A percentile compares a stretch with the other conserved stretches of the same genome.
Evolutionary conservation across 2,113 vertebrate species (phyloP).

Genomic region (Catharus minimus): DNA sequence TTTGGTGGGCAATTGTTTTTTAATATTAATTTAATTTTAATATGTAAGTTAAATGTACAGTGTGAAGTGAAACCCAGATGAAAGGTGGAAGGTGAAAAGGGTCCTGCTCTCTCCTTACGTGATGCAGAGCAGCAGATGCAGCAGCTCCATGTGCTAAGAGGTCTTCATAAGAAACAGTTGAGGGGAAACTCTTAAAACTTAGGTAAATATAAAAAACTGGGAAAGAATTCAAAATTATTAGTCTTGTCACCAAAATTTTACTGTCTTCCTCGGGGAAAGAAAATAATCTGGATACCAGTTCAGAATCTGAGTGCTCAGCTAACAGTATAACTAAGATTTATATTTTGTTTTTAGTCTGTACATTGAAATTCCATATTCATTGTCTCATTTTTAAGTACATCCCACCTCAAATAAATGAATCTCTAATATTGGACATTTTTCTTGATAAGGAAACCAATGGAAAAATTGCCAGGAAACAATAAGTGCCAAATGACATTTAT

Average conservation of each 20-base stretch:
- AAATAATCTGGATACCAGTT: neutral
- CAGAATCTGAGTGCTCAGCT: neutral
- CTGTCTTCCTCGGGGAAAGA: neutral
- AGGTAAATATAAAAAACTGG: neutral
- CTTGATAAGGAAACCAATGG: neutral
- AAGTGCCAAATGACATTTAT: neutral
- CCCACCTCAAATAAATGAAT: neutral
- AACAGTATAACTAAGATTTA: neutral
- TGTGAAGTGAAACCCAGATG: rapidly evolving
- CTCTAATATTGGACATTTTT: neutral
- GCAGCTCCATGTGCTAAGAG: neutral
- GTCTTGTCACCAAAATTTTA: neutral
- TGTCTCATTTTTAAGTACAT: neutral
- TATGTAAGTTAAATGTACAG: neutral
- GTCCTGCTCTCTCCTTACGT: rapidly evolving
- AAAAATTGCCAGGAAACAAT: neutral
- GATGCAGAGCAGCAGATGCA: neutral
- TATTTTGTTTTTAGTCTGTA: neutral
- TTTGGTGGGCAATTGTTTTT: neutral
- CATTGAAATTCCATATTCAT: neutral
- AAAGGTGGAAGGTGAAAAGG: neutral
- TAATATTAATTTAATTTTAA: no score
- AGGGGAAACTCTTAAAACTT: neutral
- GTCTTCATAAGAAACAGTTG: neutral
- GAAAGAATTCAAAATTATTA: neutral